Evolutionary conservation across 2,888 invertebrate genomes (phyloP), one percentile per base, ranked within the genome.

Genomic region (Pegoplata infirma): DNA sequence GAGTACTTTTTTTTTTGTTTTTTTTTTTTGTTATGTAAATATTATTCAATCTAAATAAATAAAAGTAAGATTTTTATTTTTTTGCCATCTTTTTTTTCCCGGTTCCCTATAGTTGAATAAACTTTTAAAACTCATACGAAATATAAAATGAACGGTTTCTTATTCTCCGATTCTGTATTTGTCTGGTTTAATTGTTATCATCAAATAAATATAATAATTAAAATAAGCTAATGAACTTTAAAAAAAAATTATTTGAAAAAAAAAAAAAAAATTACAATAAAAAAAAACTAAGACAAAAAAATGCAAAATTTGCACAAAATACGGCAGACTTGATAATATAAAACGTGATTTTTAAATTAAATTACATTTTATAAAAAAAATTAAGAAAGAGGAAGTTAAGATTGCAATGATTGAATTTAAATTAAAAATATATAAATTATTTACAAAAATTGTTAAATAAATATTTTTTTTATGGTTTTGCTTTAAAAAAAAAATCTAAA

Each of bases 61-160:
- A 36, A 40, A 46, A 5, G n/a, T 7, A n/a, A 21, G 19, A 40
- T n/a, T 40, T 40, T 40, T 32, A 7, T 32, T 32, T 32, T 32
- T 46, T 46, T 55, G 10, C 0, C n/a, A 2, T 51, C 23, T 47
- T 14, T 47, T 47, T 28, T 19, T 49, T 17, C 19, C 49, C 40
- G 58, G 32, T 32, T 32, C n/a, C n/a, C 19, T 21, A 47, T 58
- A 68, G 68, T 68, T 68, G 68, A 68, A 68, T 68, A 68, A 68
- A 68, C 68, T 56, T 68, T 68, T 32, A 47, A 36, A n/a, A 14
- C 32, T 51, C 5, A 40, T n/a, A 40, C 36, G n/a, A 40, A 40
- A 32, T 10, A 32, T n/a, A 23, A 5, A 32, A 32, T 32, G 16
- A 25, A 59, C 14, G 16, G 40, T 44, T 55, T 55, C 55, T 44